Percentiles rank a stretch among this genome's conserved stretches.
Conservation (phyloP, 2,113 vertebrate species). For the Balaeniceps rex region DNA sequence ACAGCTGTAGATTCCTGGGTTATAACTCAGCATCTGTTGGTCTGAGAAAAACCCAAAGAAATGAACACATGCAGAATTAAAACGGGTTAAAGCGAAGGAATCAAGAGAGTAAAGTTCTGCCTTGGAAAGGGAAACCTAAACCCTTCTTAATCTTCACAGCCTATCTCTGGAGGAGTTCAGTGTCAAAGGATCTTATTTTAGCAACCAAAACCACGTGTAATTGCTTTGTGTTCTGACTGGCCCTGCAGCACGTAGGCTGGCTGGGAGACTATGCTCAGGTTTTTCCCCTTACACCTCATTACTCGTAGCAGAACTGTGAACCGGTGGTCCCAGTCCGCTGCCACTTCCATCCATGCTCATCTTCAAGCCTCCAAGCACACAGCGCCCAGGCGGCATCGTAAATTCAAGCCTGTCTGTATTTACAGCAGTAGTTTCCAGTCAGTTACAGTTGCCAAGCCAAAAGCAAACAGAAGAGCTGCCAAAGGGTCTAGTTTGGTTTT, state of each 20-base stretch:
- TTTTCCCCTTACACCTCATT: background rate
- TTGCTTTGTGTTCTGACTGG: background rate
- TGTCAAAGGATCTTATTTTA: background rate
- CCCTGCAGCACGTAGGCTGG: background rate
- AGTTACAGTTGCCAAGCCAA: background rate
- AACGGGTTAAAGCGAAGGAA: background rate
- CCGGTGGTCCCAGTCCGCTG: background rate
- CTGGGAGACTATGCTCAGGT: background rate
- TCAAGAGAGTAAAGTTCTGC: background rate
- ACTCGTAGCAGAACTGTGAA: background rate
- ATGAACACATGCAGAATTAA: background rate
- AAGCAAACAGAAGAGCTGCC: background rate
- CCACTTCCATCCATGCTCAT: background rate
- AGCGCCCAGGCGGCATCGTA: fast-evolving
- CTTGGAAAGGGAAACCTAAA: background rate
- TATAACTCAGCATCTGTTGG: slow-evolving; percentile 80
- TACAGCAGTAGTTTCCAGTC: background rate
- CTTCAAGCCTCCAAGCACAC: background rate
- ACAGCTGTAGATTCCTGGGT: slow-evolving; percentile 88
- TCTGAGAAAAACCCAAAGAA: slow-evolving; percentile 66
- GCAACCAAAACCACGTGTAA: background rate
- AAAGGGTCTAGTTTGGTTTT: background rate
- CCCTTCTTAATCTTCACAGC: background rate
- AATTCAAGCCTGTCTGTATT: background rate
- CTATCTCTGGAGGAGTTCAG: background rate